A percentile compares a stretch with the other conserved stretches of the same genome.
Conservation (phyloP, 2,113 vertebrate genomes). For the Caretta caretta region DNA sequence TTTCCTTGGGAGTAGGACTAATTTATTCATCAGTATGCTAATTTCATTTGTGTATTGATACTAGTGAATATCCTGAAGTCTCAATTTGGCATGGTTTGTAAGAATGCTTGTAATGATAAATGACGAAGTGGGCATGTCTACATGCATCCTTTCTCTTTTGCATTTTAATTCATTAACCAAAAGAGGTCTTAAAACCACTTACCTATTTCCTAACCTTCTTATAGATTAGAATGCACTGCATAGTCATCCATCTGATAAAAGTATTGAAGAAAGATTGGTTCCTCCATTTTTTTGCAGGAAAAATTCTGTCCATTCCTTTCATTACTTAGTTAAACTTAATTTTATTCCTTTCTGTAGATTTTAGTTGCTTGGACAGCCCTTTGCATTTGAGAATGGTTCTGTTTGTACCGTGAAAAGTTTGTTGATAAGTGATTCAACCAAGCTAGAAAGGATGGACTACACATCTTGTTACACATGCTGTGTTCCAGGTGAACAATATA, state of each 20-base stretch:
- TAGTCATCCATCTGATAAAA: slow-evolving; percentile 57
- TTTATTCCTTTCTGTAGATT: neutral
- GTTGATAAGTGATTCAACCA: neutral
- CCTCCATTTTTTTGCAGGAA: neutral
- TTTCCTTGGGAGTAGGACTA: slow-evolving; percentile 6
- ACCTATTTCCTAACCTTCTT: slow-evolving; percentile 59
- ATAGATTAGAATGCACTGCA: slow-evolving; percentile 55
- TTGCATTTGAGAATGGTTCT: slow-evolving; percentile 42
- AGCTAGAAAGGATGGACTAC: neutral
- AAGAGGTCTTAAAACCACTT: slow-evolving; percentile 62
- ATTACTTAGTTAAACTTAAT: slow-evolving; percentile 33
- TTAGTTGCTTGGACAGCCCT: neutral
- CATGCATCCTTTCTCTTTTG: slow-evolving; percentile 37
- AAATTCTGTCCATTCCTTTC: slow-evolving; percentile 16
- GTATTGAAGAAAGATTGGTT: neutral
- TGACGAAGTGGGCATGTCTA: slow-evolving; percentile 54
- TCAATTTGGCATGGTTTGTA: slow-evolving; percentile 48
- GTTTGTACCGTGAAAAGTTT: slow-evolving; percentile 14
- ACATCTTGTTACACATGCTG: neutral
- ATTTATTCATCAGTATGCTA: slow-evolving; percentile 66
- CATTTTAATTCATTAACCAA: slow-evolving; percentile 78
- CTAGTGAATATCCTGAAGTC: slow-evolving; percentile 59
- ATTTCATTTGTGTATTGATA: slow-evolving; percentile 70
- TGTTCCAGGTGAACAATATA: neutral
- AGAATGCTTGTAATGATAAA: slow-evolving; percentile 59